Base-by-base conservation (phyloP, 2,113 vertebrate genomes). In the Rhea pennata region DNA sequence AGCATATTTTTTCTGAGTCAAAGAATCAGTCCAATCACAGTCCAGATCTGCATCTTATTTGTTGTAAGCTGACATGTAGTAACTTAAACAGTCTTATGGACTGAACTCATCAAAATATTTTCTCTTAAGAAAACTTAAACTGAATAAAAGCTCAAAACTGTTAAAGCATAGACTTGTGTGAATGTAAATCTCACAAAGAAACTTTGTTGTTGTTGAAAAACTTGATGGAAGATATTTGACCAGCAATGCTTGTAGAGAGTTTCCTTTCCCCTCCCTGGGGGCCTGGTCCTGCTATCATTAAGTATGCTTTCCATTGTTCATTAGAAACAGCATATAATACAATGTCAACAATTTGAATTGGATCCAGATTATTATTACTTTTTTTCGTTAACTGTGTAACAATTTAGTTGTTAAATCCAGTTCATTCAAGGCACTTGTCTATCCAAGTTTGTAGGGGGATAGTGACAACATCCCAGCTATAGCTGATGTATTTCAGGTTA, bases 51-150 rank as follows among this genome's bases (percentile, higher is more conserved):
- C 36, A 4, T 12, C 26, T 15, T 12, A 36, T 39, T 36, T 8
- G 6, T 16, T 56, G 33, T 76, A 6, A 21, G 67, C 46, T 15
- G 67, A 51, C 23, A 15, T 39, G 19, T 1, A 3, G 51, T 27
- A 11, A 48, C 50, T 0, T 0, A 14, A 51, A 74, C 39, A 5
- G 13, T 22, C 19, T 24, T 1, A 4, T 0, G 0, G n/a, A 4
- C 48, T 27, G 21, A 84, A 24, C 4, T 0, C 0, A 51, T 53
- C n/a, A 26, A 17, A 27, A 53, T 53, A 53, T 20, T 51, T n/a
- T 23, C 27, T 72, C n/a, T 36, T 62, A 65, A 36, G 24, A 40
- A 65, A 40, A 39, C 23, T 40, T 22, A 65, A 39, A 24, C 36
- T 24, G 62, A 65, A 40, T 17, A 33, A 33, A 59, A 17, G 29